phyloP scores from a whole-genome alignment of 2,888 invertebrate genomes.

The Biston stratarius region DNA sequence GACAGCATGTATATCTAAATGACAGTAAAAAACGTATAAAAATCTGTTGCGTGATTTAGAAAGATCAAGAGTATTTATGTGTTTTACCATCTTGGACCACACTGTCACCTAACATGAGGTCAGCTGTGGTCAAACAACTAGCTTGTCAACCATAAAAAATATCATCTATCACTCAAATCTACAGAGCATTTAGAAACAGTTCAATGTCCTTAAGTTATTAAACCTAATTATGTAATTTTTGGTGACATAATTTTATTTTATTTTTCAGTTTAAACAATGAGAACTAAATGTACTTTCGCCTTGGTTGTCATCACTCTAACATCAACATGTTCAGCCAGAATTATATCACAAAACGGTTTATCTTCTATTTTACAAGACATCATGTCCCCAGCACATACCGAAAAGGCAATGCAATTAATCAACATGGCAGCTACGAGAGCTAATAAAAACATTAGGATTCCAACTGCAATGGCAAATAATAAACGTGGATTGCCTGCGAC shows the following conservation, averaged over 20 bases:
- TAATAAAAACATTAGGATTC: constrained; percentile 20
- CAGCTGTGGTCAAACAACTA: no score
- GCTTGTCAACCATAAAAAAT: no score
- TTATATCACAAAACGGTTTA: constrained; percentile 40
- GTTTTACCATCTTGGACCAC: no score
- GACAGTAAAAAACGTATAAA: no score
- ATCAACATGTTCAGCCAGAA: constrained; percentile 34
- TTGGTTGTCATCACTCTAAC: constrained; percentile 17
- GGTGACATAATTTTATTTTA: neutral
- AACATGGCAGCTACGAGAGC: constrained; percentile 33
- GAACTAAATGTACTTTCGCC: neutral
- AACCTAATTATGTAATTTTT: no score
- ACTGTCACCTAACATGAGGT: no score
- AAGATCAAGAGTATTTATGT: no score
- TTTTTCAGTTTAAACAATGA: constrained; percentile 35
- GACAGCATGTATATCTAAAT: no score
- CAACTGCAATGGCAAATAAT: constrained; percentile 10
- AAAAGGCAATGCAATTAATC: constrained; percentile 50
- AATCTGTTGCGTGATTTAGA: no score
- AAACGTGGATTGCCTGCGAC: constrained; percentile 17
- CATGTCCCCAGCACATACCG: constrained; percentile 52
- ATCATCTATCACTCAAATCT: no score
- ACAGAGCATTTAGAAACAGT: no score
- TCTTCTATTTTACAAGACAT: constrained; percentile 53
- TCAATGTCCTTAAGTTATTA: no score